A percentile compares a stretch with the other conserved stretches of the same genome.
phyloP scores from a whole-genome alignment of 2,113 vertebrate species.

The Anser brachyrhynchus region DNA sequence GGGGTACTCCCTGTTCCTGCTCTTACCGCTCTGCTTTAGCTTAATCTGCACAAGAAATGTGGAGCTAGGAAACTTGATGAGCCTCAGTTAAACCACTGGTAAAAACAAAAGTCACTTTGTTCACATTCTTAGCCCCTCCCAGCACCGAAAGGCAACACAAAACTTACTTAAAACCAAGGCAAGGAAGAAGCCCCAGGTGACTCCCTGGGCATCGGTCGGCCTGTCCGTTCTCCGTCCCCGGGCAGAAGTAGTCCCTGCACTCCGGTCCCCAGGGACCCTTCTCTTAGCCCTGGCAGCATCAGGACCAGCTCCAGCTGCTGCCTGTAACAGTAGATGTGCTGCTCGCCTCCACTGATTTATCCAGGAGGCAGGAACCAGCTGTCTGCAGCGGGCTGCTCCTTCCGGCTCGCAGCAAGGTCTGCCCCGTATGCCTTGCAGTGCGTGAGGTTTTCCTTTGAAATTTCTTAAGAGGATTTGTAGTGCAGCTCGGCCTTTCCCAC shows the following conservation, averaged over 20 bases:
- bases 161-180: neutral
- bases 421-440: neutral
- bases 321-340: accelerated
- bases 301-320: neutral
- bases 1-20: neutral
- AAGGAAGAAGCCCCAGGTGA: accelerated
- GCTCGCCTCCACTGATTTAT: accelerated
- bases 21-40: neutral
- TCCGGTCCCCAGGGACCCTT: neutral
- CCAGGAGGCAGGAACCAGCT: neutral
- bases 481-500: neutral
- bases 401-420: neutral
- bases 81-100: accelerated
- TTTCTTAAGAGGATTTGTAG: neutral
- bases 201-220: accelerated
- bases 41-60: neutral
- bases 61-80: neutral
- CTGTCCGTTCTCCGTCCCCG: accelerated
- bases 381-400: neutral
- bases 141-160: accelerated
- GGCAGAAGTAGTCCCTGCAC: neutral
- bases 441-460: neutral
- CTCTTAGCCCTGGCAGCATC: neutral
- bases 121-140: neutral
- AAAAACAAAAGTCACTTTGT: neutral